Percentiles rank a stretch among this genome's conserved stretches.
These are phyloP conservation scores for Axis porcinus DNA, from an alignment of 2,113 vertebrate species.

Conservation along the genomic window DNA sequence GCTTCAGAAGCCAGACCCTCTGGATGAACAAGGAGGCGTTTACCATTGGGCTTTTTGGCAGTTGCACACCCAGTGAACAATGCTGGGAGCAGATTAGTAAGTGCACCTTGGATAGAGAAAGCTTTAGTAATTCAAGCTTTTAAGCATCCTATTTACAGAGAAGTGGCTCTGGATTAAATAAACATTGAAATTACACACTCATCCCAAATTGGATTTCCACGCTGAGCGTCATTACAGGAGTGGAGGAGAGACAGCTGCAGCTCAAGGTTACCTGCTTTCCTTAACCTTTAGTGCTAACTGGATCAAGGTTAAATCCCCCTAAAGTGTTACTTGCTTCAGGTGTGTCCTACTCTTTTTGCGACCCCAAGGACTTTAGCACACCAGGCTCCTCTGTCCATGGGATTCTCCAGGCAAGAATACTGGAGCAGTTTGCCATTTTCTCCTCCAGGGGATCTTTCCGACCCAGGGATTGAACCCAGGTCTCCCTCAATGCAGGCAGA, in stretches of 20 bases:
- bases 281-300: background rate
- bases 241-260: background rate
- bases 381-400: background rate
- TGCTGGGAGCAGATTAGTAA: background rate
- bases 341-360: background rate
- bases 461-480: background rate
- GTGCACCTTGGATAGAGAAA: background rate
- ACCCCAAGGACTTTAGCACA: background rate
- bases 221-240: background rate
- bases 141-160: constrained; percentile 8
- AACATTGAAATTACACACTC: constrained; percentile 50
- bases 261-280: background rate
- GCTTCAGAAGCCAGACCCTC: background rate
- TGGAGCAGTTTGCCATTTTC: background rate
- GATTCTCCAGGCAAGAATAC: background rate
- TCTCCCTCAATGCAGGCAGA: background rate
- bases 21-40: background rate
- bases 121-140: background rate
- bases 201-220: constrained; percentile 42
- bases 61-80: background rate
- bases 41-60: background rate
- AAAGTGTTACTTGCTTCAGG: background rate
- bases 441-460: background rate
- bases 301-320: background rate
- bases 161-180: constrained; percentile 51